These are phyloP conservation scores for Melitaea athalia DNA, from an alignment of 2,888 invertebrate genomes.

Conservation along the genomic window DNA sequence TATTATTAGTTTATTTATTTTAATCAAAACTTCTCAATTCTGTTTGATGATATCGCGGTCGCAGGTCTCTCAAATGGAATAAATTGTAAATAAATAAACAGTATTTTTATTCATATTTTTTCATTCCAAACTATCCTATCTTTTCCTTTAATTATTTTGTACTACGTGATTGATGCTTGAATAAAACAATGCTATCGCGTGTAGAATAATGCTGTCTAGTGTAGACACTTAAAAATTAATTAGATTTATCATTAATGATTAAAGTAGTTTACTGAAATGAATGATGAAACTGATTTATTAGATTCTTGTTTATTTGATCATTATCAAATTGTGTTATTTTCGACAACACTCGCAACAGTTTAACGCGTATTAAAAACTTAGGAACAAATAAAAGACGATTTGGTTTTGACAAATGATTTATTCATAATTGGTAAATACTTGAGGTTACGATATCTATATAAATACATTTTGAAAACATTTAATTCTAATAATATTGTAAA, in stretches of 20 bases:
- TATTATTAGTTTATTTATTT: slow-evolving; percentile 12
- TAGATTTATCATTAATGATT: too few species aligned
- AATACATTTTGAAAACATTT: not conserved
- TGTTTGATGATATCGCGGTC: slow-evolving; percentile 18
- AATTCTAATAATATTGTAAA: not conserved
- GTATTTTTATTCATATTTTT: slow-evolving; percentile 30
- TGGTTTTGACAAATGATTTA: slow-evolving; percentile 11
- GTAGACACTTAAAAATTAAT: too few species aligned
- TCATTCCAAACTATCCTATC: slow-evolving; percentile 3
- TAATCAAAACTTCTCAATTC: slow-evolving; percentile 8
- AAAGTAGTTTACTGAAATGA: too few species aligned
- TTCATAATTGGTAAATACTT: slow-evolving; percentile 17
- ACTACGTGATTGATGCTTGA: too few species aligned
- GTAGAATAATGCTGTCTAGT: too few species aligned
- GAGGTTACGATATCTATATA: slow-evolving; percentile 13
- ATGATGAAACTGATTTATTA: too few species aligned
- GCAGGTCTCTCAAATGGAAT: slow-evolving; percentile 30
- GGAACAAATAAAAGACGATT: not conserved
- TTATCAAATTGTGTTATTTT: too few species aligned
- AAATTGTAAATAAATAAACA: slow-evolving; percentile 37
- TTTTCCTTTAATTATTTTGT: not conserved
- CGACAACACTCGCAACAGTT: too few species aligned
- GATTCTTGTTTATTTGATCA: too few species aligned
- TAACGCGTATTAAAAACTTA: not conserved
- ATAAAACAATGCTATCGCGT: too few species aligned